These are phyloP conservation scores for Lepidocyrtinus sp. DNA, from an alignment of 2,888 invertebrate genomes.

Conservation along the genomic window DNA sequence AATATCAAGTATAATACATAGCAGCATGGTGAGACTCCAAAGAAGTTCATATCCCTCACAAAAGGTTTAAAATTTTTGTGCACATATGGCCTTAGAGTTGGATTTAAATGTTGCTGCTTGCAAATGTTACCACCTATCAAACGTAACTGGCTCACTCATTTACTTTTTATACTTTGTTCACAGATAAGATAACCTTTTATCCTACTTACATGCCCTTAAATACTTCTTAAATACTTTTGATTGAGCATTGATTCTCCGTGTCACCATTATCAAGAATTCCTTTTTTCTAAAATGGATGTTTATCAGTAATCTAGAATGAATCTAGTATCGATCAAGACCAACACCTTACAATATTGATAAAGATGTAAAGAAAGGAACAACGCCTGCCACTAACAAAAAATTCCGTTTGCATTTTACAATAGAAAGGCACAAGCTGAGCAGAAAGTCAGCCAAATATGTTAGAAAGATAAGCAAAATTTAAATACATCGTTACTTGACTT, in stretches of 20 bases:
- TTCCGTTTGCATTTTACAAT: background rate
- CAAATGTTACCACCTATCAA: too few species aligned
- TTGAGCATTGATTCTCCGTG: background rate
- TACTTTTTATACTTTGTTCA: too few species aligned
- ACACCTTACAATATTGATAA: constrained; percentile 56
- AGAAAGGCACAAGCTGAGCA: constrained; percentile 2
- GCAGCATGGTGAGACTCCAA: too few species aligned
- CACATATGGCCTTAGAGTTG: too few species aligned
- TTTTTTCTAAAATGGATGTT: background rate
- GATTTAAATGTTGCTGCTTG: too few species aligned
- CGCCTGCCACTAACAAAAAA: constrained; percentile 14
- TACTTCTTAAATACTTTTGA: background rate
- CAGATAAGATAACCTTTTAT: background rate
- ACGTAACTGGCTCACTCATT: too few species aligned
- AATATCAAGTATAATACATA: too few species aligned
- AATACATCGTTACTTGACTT: constrained; percentile 45
- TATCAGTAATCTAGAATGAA: background rate
- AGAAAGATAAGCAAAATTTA: constrained; percentile 52
- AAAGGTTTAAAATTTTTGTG: too few species aligned
- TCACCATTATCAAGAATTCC: background rate
- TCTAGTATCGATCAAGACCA: constrained; percentile 48
- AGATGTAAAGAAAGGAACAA: constrained; percentile 26
- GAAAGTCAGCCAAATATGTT: constrained; percentile 49
- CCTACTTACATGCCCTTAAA: background rate
- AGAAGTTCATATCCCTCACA: too few species aligned